Evolutionary conservation across 2,797 vertebrate genomes (phyloP), one percentile per base, ranked within the genome.

Genomic region (Lacerta bilineata): DNA sequence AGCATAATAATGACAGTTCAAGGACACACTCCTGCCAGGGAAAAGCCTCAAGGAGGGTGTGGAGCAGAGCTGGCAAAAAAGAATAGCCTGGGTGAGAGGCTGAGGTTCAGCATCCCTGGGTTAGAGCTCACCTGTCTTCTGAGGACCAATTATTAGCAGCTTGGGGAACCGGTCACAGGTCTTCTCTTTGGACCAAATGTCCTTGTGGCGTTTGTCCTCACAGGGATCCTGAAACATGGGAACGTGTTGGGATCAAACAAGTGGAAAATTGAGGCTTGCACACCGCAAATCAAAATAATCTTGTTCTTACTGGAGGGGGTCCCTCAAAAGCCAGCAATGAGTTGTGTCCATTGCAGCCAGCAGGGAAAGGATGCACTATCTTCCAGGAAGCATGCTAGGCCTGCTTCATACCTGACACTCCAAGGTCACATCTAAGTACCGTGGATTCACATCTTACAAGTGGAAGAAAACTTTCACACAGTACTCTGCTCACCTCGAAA

Each of bases 151-250:
- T 96, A 99, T 98, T 9, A 99, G 98, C 88, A 99, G 98, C 96
- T 99, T 99, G 75, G 99, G 99, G 95, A 99, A 99, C 85, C 98
- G 98, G 94, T 99, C 99, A 95, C 99, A 99, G 5, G 99, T 99
- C 97, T 99, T 99, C 96, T 99, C 99, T 96, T 99, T 99, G 88
- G 99, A 99, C 99, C 99, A 99, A 95, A 99, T 99, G 96, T 99
- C 99, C 97, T 99, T 99, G 97, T 99, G 99, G 64, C 99, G 97
- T 96, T 99, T 99, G 97, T 99, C 99, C 96, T 99, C 98, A 79
- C 99, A 99, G 86, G 99, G 99, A 97, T 99, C 98, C 99, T 99
- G 96, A 95, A 96, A 95, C 0, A n/a, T 64, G 88, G 39, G 0
- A 9, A 0, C 0, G 7, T 77, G 0, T 76, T 68, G 41, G 27